phyloP scores from a whole-genome alignment of 2,797 vertebrate species.

The Ctenosaura bakeri region DNA sequence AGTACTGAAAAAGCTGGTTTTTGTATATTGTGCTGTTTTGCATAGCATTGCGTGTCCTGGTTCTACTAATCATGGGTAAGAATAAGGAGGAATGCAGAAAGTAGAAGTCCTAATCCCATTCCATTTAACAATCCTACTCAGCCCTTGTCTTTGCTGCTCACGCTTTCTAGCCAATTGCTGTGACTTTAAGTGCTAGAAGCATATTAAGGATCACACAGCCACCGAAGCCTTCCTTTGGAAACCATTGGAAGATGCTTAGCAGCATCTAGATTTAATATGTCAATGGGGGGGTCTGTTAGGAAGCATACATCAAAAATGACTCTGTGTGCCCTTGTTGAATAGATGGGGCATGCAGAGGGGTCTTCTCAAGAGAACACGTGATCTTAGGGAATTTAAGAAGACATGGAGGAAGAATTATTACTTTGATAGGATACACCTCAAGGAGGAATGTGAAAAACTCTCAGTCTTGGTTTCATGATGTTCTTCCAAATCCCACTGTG shows the following conservation, averaged over 20 bases:
- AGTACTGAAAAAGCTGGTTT: conserved; percentile 2
- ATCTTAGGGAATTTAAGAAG: background rate
- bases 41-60: background rate
- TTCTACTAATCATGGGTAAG: background rate
- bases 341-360: background rate
- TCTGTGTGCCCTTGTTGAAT: background rate
- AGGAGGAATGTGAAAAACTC: background rate
- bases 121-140: background rate
- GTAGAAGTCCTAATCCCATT: background rate
- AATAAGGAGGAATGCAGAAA: background rate
- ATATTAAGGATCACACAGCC: background rate
- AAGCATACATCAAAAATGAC: background rate
- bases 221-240: background rate
- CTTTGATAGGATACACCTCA: background rate
- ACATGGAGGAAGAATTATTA: background rate
- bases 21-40: background rate
- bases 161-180: background rate
- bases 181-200: background rate
- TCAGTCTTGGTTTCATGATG: background rate
- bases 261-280: background rate
- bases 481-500: background rate
- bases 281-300: background rate
- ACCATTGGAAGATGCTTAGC: background rate
- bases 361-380: background rate
- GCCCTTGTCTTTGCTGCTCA: background rate